Evolutionary conservation across 2,113 vertebrate genomes (phyloP), one percentile per base, ranked within the genome.

Genomic region (Hippocampus zosterae): DNA sequence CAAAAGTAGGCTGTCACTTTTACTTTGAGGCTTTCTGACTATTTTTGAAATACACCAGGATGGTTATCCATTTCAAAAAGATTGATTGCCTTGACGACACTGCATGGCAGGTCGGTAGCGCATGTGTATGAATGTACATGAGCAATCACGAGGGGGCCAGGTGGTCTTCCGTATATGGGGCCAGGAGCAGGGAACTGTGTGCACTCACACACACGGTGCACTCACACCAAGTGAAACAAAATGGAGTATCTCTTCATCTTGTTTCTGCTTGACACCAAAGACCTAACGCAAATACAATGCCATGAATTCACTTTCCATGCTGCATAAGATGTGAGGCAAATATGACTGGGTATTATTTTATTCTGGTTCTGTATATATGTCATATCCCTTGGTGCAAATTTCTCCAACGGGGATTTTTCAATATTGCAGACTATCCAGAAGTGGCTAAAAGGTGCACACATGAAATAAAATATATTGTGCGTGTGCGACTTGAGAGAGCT

Each of bases 401-500:
- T 41, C 61, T 61, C 33, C 29, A 21, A 42, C 41, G 21, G 42
- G 61, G 19, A 40, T 63, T 67, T 70, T 67, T 60, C 13, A 25
- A 19, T 1, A 29, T 42, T 56, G 46, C 74, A 57, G 69, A 5
- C 4, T 53, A 67, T 60, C 8, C 42, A n/a, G 52, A 64, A 68
- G 15, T 68, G 59, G 42, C 56, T 71, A 7, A 19, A 73, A 40
- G 40, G 68, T 63, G 48, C 37, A 16, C 52, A 40, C 33, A 18
- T 59, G 41, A 33, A 53, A 52, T 21, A 42, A 66, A 72, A 59
- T 55, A 59, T 59, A 59, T 27, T 7, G 62, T 37, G 42, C n/a
- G 46, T 79, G 71, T 63, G 60, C 71, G 71, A 73, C 50, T 62
- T 70, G 56, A 55, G 73, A 65, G 76, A 71, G 46, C 68, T 78